A percentile compares a stretch with the other conserved stretches of the same genome.
These are phyloP conservation scores for Drosophila parvula DNA, from an alignment of 1,140 invertebrate species.

Conservation along the genomic window DNA sequence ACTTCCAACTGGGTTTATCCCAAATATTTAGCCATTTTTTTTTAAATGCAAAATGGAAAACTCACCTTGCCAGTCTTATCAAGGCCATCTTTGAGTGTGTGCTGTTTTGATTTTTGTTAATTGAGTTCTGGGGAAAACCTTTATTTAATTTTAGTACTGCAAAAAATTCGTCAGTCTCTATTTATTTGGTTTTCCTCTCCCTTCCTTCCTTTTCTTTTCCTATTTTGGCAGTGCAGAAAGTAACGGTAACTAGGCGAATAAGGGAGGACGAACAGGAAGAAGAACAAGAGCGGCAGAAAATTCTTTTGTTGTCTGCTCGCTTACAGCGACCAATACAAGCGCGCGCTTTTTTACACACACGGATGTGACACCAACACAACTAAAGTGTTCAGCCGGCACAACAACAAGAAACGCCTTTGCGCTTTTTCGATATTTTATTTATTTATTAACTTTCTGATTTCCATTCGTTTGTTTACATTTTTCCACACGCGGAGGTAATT, in stretches of 20 bases:
- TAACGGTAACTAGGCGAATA: conserved; percentile 66
- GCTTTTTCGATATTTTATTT: conserved; percentile 43
- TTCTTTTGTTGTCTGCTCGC: conserved; percentile 78
- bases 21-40: neutral
- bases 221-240: conserved; percentile 76
- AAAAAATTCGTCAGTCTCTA: conserved; percentile 54
- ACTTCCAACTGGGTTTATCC: neutral
- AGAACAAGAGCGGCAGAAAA: conserved; percentile 32
- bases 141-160: conserved; percentile 46
- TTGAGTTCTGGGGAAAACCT: conserved; percentile 39
- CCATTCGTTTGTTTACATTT: conserved; percentile 39
- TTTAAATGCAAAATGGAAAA: conserved; percentile 8
- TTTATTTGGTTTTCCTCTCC: conserved; percentile 19
- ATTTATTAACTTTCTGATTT: conserved; percentile 6
- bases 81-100: conserved; percentile 70
- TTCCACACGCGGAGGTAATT: conserved; percentile 21
- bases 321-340: conserved; percentile 36
- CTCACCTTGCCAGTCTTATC: conserved; percentile 82
- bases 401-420: conserved; percentile 30
- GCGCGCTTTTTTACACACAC: conserved; percentile 8
- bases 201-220: conserved; percentile 33
- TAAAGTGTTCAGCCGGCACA: conserved; percentile 57
- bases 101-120: conserved; percentile 12
- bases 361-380: conserved; percentile 32
- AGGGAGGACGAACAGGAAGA: conserved; percentile 42